Base-by-base conservation (phyloP, 2,797 vertebrate species). In the Hemitrygon akajei region DNA sequence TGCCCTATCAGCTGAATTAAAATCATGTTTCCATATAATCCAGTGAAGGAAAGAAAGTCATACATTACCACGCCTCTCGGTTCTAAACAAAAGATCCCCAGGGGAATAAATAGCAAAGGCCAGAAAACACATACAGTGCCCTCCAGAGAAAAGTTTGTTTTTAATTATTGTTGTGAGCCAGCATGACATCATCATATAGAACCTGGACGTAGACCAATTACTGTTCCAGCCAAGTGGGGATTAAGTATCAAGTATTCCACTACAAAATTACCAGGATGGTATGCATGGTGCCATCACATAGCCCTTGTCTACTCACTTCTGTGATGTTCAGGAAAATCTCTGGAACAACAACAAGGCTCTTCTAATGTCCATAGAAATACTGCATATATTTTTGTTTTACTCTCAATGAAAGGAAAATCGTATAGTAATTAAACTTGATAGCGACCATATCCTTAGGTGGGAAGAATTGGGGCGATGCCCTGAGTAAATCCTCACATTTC, bases 371-470 rank as follows among this genome's bases (percentile, higher is more conserved):
- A 25, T 20, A 75, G 22, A 22, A 75, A 76, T 58, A 30, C n/a
- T 76, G 16, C 66, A 89, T 22, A 34, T 89, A 71, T 93, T 25
- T 30, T 56, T 93, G 30, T 30, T 56, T 58, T 56, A 7, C 47
- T n/a, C 25, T 76, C 47, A 93, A 16, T n/a, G 76, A 56, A 56
- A 76, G 91, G 71, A 93, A 93, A 27, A 14, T 71, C 58, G 91
- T 40, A 95, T 94, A 94, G 95, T 95, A 95, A 93, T 89, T 79
- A 94, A 94, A 75, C 0, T 91, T 91, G 93, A 94, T 94, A 93
- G 94, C 94, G 94, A 93, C 93, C 91, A 95, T 94, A 95, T 95
- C 95, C 95, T 95, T 94, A 93, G 87, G 94, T 94, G 94, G 91
- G 73, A 93, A 94, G 94, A 92, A 25, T 93, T 93, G 80, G 87